Conservation (phyloP, 2,797 vertebrate species). For the Notoglanidium macrostoma region DNA sequence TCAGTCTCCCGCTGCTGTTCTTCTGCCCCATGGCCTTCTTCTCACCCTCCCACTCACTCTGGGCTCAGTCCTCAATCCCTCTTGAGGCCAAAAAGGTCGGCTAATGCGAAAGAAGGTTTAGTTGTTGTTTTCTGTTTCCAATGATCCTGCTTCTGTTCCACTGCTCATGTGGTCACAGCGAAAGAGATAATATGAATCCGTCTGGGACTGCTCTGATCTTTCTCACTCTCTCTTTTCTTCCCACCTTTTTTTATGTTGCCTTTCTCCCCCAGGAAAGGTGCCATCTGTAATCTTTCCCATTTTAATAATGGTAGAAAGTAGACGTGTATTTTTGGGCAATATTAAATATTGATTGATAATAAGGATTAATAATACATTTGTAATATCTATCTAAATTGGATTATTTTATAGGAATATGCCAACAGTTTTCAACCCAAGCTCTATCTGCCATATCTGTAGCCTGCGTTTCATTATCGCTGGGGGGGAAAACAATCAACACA, state of each 20-base stretch:
- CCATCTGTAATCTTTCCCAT: constrained; percentile 36
- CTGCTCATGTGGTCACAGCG: neutral
- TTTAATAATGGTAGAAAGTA: constrained; percentile 45
- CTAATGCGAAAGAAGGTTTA: neutral
- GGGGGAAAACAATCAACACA: neutral
- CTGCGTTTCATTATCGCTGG: neutral
- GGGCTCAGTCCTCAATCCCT: constrained; percentile 2
- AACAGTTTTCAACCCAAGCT: neutral
- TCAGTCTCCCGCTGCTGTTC: constrained; percentile 28
- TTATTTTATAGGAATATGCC: constrained; percentile 22
- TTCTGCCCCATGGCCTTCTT: constrained; percentile 10
- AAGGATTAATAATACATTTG: constrained; percentile 58
- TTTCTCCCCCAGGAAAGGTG: constrained; percentile 18
- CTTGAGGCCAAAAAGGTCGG: neutral
- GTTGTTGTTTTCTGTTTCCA: neutral
- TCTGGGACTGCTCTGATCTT: neutral
- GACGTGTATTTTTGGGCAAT: constrained; percentile 48
- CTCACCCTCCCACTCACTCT: neutral
- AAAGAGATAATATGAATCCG: neutral
- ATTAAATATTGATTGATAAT: constrained; percentile 56
- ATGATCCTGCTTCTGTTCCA: neutral
- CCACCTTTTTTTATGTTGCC: neutral
- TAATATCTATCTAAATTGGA: constrained; percentile 51
- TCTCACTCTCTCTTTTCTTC: neutral
- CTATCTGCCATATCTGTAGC: neutral